Percentiles rank a stretch among this genome's conserved stretches.
Evolutionary conservation across 2,797 vertebrate genomes (phyloP).

Genomic region (Anableps anableps): DNA sequence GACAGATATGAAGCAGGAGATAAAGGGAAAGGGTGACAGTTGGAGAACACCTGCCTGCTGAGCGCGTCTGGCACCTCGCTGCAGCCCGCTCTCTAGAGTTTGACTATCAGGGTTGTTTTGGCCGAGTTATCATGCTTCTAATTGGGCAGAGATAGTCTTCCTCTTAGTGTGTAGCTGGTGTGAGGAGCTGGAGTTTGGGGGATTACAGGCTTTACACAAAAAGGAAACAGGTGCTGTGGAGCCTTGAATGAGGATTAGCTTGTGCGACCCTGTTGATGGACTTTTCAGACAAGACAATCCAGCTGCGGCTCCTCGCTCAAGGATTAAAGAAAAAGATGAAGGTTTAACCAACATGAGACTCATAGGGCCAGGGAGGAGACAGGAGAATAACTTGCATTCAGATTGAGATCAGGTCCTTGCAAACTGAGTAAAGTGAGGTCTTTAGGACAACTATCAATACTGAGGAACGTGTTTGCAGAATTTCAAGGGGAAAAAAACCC

Average conservation of each 20-base stretch:
- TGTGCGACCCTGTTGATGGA: constrained; percentile 56
- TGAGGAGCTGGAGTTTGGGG: constrained; percentile 46
- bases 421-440: neutral
- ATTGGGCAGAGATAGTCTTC: constrained; percentile 18
- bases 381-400: constrained; percentile 15
- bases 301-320: constrained; percentile 23
- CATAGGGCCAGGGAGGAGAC: constrained; percentile 12
- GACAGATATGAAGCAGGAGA: constrained; percentile 33
- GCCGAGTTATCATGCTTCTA: constrained; percentile 34
- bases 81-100: constrained; percentile 31
- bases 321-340: constrained; percentile 58
- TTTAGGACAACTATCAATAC: constrained; percentile 5
- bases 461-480: neutral
- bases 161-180: constrained; percentile 10
- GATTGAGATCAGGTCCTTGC: constrained; percentile 14
- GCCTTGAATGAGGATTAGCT: constrained; percentile 71
- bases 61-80: constrained; percentile 58
- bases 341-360: constrained; percentile 40
- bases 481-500: constrained; percentile 7
- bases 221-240: constrained; percentile 58
- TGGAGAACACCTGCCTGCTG: constrained; percentile 57
- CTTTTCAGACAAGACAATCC: constrained; percentile 49
- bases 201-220: constrained; percentile 45
- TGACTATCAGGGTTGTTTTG: constrained; percentile 30
- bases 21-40: constrained; percentile 34